Conservation (phyloP, 2,888 invertebrate species). For the Parochlus steinenii region DNA sequence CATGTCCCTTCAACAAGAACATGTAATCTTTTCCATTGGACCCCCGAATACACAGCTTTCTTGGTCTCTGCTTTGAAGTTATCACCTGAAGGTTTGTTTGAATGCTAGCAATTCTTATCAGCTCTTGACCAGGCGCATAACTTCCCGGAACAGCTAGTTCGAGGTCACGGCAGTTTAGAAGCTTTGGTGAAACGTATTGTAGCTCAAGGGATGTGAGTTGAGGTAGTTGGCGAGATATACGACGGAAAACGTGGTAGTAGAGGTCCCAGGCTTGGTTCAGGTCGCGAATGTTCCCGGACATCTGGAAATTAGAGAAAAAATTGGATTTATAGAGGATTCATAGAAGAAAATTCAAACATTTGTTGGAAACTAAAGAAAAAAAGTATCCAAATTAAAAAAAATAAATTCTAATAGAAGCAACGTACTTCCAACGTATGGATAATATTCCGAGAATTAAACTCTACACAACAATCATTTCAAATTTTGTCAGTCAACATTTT, state of each 20-base stretch:
- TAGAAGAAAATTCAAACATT: not conserved
- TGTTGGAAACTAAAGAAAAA: not conserved
- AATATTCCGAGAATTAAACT: too few relatives aligned
- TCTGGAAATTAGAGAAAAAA: constrained; percentile 31
- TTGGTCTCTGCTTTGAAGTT: constrained; percentile 92
- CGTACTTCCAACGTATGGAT: too few relatives aligned
- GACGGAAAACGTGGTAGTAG: constrained; percentile 95
- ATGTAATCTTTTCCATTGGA: constrained; percentile 97
- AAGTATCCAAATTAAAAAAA: not conserved
- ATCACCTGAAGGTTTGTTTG: constrained; percentile 89
- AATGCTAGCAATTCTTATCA: constrained; percentile 78
- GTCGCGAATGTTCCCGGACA: constrained; percentile 73
- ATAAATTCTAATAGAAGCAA: not conserved
- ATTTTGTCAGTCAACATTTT: too few relatives aligned
- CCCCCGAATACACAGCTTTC: constrained; percentile 83
- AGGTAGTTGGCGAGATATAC: constrained; percentile 89
- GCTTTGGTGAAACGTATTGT: constrained; percentile 89
- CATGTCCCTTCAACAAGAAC: constrained; percentile 97
- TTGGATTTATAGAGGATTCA: not conserved
- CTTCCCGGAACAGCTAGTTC: constrained; percentile 97
- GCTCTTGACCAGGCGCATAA: constrained; percentile 81
- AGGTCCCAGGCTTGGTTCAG: constrained; percentile 98
- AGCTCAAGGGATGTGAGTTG: constrained; percentile 78
- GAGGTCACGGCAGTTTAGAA: constrained; percentile 76
- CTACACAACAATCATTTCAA: too few relatives aligned